Base-by-base conservation (phyloP, 2,113 vertebrate species). In the Semnornis frantzii region DNA sequence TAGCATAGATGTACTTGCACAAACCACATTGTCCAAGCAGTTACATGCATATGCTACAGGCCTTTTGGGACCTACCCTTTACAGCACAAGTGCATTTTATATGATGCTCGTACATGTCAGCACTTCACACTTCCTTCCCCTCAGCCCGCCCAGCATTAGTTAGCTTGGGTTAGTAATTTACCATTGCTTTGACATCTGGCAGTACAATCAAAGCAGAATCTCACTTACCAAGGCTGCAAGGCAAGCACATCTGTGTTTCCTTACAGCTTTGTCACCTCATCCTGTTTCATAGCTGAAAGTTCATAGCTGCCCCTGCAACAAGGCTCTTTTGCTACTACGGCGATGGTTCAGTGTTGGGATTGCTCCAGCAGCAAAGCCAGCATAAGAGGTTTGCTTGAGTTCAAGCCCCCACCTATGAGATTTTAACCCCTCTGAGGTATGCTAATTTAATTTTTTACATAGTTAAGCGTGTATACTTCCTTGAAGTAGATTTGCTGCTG, bases 101-200 rank as follows among this genome's bases (percentile, higher is more conserved):
- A 31, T 9, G 42, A 74, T 77, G 44, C 15, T 82, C 73, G 30
- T 21, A 74, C 17, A 31, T 75, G 12, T 77, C 89, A 89, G 79
- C 76, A 92, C 80, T 90, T 94, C 82, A 54, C 54, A 33, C 60
- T 82, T 93, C 60, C 69, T 77, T 52, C 63, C 11, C 31, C 1
- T 5, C 50, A 52, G 50, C 50, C 50, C 50, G 2, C 23, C 17
- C 39, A 4, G 4, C 59, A 15, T 70, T 65, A 83, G 25, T 88
- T 57, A 71, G 24, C 75, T 85, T 0, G 2, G 25, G n/a, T 60
- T 93, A 77, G 89, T 93, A 93, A 89, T 82, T 87, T 76, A 73
- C 71, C 75, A 33, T 30, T 57, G 74, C 87, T 79, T 66, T 87
- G 87, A 91, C 84, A 92, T 89, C 91, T 94, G 82, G 95, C 91